phyloP scores from a whole-genome alignment of 1,140 invertebrate genomes.

The Temnothorax longispinosus region DNA sequence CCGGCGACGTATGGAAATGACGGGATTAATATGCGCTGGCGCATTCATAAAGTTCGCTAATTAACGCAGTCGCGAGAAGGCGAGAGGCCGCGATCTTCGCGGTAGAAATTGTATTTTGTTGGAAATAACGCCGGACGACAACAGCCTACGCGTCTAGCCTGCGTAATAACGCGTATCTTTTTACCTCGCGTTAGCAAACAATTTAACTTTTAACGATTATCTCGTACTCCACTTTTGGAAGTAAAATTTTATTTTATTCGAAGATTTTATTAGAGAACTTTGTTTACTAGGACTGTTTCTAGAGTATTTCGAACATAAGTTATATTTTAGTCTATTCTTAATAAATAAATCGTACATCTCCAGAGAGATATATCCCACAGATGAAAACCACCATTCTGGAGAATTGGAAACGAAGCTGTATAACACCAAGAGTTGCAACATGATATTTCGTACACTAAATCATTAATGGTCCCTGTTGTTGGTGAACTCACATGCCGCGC shows the following conservation, averaged over 20 bases:
- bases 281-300: not conserved
- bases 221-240: not conserved
- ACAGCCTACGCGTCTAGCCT: not conserved
- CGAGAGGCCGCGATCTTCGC: conserved; percentile 44
- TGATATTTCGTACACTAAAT: conserved; percentile 40
- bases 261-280: not conserved
- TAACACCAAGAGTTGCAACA: conserved; percentile 9
- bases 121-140: conserved; percentile 12
- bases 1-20: conserved; percentile 60
- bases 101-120: conserved; percentile 30
- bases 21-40: conserved; percentile 58
- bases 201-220: not conserved
- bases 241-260: too few species aligned
- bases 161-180: not conserved
- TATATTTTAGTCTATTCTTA: not conserved
- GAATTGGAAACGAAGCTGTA: conserved; percentile 26
- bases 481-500: not conserved
- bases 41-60: conserved; percentile 60
- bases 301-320: not conserved
- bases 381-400: conserved; percentile 19
- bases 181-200: not conserved
- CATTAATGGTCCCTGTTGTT: conserved; percentile 39
- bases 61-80: conserved; percentile 54
- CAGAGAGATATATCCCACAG: not conserved
- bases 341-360: not conserved